Evolutionary conservation across 1,140 invertebrate species (phyloP).

Genomic region (Drosophila auraria): DNA sequence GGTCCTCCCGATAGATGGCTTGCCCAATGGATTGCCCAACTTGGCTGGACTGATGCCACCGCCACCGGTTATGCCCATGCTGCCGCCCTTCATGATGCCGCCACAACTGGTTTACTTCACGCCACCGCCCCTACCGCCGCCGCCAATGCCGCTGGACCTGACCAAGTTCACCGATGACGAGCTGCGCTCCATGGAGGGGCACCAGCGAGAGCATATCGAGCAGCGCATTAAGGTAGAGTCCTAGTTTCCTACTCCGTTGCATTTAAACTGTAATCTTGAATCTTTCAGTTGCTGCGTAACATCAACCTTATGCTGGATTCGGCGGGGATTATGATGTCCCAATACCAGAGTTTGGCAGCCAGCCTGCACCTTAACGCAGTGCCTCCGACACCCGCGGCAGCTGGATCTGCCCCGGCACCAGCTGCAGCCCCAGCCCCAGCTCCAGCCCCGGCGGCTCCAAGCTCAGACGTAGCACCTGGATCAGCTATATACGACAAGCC

Average conservation of each 20-base stretch:
- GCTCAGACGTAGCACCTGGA: background rate
- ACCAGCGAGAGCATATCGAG: conserved; percentile 93
- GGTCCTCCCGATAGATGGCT: conserved; percentile 26
- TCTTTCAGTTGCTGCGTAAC: conserved; percentile 88
- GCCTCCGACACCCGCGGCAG: conserved; percentile 13
- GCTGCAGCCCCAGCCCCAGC: background rate
- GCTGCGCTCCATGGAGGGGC: conserved; percentile 94
- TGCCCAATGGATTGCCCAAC: conserved; percentile 54
- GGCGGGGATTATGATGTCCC: conserved; percentile 94
- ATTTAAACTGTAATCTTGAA: too few relatives aligned
- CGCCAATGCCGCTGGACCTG: conserved; percentile 91
- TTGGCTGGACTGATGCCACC: conserved; percentile 37
- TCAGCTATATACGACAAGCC: conserved; percentile 82
- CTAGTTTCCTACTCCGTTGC: background rate
- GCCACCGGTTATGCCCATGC: conserved; percentile 61
- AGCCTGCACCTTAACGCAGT: conserved; percentile 56
- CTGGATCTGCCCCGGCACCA: background rate
- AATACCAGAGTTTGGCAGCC: conserved; percentile 90
- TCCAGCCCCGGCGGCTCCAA: background rate
- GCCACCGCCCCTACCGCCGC: conserved; percentile 88
- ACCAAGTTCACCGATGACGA: conserved; percentile 92
- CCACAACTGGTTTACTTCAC: conserved; percentile 87
- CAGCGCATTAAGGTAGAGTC: conserved; percentile 90
- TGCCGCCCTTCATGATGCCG: conserved; percentile 86
- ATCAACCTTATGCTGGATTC: conserved; percentile 95